phyloP scores from a whole-genome alignment of 2,113 vertebrate genomes.

The Sorex fumeus region DNA sequence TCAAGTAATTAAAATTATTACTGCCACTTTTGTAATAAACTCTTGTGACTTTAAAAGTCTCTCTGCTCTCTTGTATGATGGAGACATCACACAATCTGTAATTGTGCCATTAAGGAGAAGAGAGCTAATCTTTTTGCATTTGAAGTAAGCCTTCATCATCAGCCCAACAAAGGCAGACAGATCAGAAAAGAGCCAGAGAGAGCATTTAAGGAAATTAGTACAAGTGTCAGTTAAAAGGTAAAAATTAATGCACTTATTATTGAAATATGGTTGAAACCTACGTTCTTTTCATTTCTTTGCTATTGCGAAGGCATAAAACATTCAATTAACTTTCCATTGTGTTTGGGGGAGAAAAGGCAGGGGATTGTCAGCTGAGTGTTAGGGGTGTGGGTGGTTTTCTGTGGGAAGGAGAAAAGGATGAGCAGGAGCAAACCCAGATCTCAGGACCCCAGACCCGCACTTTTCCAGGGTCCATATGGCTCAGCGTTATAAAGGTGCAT shows the following conservation, averaged over 20 bases:
- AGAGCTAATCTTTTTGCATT: slow-evolving; percentile 92
- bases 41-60: slow-evolving; percentile 88
- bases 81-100: slow-evolving; percentile 90
- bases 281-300: slow-evolving; percentile 92
- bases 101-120: slow-evolving; percentile 92
- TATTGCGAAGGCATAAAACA: slow-evolving; percentile 91
- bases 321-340: slow-evolving; percentile 93
- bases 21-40: slow-evolving; percentile 90
- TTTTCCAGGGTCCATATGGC: not conserved
- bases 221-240: slow-evolving; percentile 93
- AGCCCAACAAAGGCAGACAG: slow-evolving; percentile 92
- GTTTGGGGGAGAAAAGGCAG: slow-evolving; percentile 85
- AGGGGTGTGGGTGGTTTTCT: slow-evolving; percentile 81
- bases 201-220: slow-evolving; percentile 93
- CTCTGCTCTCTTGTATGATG: slow-evolving; percentile 88
- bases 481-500: not conserved
- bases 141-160: slow-evolving; percentile 91
- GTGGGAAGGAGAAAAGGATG: slow-evolving; percentile 58
- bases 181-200: slow-evolving; percentile 91
- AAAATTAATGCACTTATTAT: slow-evolving; percentile 92
- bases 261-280: slow-evolving; percentile 91
- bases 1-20: slow-evolving; percentile 89
- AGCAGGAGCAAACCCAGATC: not conserved
- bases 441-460: not conserved
- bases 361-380: slow-evolving; percentile 85